Conservation (phyloP, 2,888 invertebrate species). For the Mongoloraphidia duomilia region DNA sequence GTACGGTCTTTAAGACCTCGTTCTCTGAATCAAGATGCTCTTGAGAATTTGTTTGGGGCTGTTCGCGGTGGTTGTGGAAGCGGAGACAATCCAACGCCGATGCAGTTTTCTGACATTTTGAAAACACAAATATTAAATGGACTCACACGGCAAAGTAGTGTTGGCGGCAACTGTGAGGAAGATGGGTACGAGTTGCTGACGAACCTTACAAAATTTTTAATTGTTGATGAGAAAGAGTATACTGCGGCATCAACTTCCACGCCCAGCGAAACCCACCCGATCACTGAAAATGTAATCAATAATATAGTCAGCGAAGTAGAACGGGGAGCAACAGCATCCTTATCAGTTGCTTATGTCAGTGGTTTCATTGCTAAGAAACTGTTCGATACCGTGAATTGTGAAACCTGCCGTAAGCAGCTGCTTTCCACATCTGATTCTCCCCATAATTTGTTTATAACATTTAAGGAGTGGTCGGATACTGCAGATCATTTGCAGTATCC, state of each 20-base stretch:
- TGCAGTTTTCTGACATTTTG: constrained; percentile 11
- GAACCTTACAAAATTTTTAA: too few relatives aligned
- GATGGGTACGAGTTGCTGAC: background rate
- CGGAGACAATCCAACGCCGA: constrained; percentile 12
- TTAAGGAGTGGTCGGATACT: constrained; percentile 6
- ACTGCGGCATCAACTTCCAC: too few relatives aligned
- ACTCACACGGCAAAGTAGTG: background rate
- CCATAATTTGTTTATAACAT: constrained; percentile 6
- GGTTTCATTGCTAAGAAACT: constrained; percentile 5
- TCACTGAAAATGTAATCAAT: too few relatives aligned
- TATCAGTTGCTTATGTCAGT: constrained; percentile 2
- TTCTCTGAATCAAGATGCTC: constrained; percentile 13
- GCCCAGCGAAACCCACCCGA: too few relatives aligned
- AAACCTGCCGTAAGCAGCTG: too few relatives aligned
- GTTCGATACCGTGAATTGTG: too few relatives aligned
- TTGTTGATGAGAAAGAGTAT: too few relatives aligned
- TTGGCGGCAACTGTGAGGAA: constrained; percentile 10
- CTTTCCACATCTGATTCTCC: background rate
- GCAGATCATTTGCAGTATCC: background rate
- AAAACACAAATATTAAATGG: constrained; percentile 14
- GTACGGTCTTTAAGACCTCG: constrained; percentile 7
- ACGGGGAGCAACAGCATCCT: too few relatives aligned
- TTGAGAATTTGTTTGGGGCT: constrained; percentile 13
- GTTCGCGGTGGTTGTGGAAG: constrained; percentile 13
- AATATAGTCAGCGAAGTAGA: too few relatives aligned